These are phyloP conservation scores for Drosophila anomalata DNA, from an alignment of 2,888 invertebrate genomes.

Conservation along the genomic window DNA sequence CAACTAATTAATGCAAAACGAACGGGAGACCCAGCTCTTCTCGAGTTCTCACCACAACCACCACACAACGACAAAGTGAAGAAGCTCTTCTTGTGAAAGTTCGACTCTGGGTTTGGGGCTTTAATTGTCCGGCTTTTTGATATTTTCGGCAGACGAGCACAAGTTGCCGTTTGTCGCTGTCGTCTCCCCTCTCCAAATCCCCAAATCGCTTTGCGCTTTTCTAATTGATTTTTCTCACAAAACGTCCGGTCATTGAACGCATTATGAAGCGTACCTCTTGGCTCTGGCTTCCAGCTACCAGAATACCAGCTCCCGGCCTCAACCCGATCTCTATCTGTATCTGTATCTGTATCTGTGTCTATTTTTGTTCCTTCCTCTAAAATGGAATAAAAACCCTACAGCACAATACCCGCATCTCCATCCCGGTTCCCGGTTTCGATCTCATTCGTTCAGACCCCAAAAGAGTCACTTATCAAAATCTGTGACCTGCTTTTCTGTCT, in stretches of 20 bases:
- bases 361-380: constrained; percentile 17
- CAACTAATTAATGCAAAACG: constrained; percentile 40
- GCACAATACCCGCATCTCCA: background rate
- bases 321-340: constrained; percentile 14
- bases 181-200: constrained; percentile 19
- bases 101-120: constrained; percentile 43
- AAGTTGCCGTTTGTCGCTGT: constrained; percentile 24
- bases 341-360: constrained; percentile 10
- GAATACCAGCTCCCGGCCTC: background rate
- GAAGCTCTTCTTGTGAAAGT: constrained; percentile 59
- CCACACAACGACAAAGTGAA: background rate
- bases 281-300: background rate
- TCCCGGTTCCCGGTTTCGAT: background rate
- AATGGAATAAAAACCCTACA: background rate
- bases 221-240: constrained; percentile 74
- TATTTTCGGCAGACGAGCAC: constrained; percentile 43
- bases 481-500: constrained; percentile 41
- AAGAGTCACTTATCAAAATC: constrained; percentile 38
- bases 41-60: constrained; percentile 14
- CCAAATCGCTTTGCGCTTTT: constrained; percentile 65
- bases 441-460: constrained; percentile 3
- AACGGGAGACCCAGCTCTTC: constrained; percentile 25
- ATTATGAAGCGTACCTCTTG: constrained; percentile 47
- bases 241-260: constrained; percentile 68
- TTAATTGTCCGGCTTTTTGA: constrained; percentile 49